These are phyloP conservation scores for Saguinus imperator DNA, from an alignment of 2,113 vertebrate genomes.

Conservation along the genomic window DNA sequence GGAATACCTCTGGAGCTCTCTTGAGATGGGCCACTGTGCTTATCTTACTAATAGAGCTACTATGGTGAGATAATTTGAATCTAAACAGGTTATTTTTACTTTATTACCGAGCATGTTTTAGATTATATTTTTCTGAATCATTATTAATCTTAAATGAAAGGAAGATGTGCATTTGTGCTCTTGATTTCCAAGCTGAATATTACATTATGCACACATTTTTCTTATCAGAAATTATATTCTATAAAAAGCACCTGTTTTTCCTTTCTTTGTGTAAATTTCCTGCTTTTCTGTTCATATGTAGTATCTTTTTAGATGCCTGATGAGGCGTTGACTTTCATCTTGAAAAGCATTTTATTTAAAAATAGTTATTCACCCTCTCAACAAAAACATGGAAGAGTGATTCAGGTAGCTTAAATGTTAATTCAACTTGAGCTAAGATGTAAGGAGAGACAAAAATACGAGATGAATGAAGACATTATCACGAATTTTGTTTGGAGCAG, in stretches of 20 bases:
- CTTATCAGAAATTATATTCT: not conserved
- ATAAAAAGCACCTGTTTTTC: not conserved
- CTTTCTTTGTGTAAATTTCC: not conserved
- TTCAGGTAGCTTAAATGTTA: not conserved
- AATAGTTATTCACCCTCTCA: not conserved
- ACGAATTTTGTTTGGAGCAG: not conserved
- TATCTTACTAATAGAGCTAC: not conserved
- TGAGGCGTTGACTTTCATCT: not conserved
- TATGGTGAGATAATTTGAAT: slow-evolving; percentile 32
- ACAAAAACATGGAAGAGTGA: not conserved
- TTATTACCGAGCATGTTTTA: not conserved
- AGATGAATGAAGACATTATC: not conserved
- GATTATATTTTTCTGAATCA: slow-evolving; percentile 33
- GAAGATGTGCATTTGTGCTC: not conserved
- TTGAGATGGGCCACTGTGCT: not conserved
- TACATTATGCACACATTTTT: slow-evolving; percentile 16
- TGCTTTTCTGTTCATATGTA: not conserved
- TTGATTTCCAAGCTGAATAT: not conserved
- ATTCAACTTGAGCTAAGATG: not conserved
- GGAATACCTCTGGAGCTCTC: slow-evolving; percentile 32
- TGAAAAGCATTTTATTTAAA: not conserved
- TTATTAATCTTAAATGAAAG: slow-evolving; percentile 35
- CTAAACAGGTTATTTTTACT: slow-evolving; percentile 30
- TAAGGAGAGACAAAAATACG: not conserved
- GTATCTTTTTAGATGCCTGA: not conserved